phyloP scores from a whole-genome alignment of 1,140 invertebrate genomes.

The Cotesia chilonis region DNA sequence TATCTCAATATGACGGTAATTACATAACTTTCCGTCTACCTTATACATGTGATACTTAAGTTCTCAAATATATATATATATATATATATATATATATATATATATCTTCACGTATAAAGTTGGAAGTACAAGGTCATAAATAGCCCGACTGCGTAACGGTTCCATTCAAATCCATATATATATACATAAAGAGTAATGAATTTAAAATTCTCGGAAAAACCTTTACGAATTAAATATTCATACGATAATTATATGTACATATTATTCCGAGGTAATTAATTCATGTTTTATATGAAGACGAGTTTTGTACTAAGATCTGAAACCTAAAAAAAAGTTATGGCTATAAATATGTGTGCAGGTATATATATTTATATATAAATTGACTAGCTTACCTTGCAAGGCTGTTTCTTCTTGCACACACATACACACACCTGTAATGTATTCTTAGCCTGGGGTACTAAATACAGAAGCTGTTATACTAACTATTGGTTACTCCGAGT shows the following conservation, averaged over 20 bases:
- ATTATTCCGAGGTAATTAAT: not conserved
- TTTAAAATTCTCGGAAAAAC: conserved; percentile 14
- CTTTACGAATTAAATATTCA: conserved; percentile 20
- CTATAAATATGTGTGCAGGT: not conserved
- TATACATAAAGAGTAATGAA: not conserved
- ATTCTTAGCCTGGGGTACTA: too few relatives aligned
- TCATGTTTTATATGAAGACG: not conserved
- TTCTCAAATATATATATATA: not conserved
- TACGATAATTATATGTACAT: conserved; percentile 1
- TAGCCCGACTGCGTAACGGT: conserved; percentile 19
- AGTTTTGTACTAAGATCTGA: not conserved
- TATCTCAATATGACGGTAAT: conserved; percentile 10
- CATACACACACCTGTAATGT: not conserved
- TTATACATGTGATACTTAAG: not conserved
- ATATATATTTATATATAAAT: too few relatives aligned
- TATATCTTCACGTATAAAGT: not conserved
- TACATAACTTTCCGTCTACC: not conserved
- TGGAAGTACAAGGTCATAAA: conserved; percentile 14
- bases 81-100: not conserved
- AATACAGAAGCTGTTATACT: conserved; percentile 1
- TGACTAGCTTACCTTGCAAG: conserved; percentile 33
- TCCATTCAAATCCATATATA: not conserved
- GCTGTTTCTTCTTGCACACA: conserved; percentile 21
- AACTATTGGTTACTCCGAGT: too few relatives aligned
- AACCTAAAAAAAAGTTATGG: not conserved